Evolutionary conservation across 2,888 invertebrate species (phyloP).

Genomic region (Selenia dentaria): DNA sequence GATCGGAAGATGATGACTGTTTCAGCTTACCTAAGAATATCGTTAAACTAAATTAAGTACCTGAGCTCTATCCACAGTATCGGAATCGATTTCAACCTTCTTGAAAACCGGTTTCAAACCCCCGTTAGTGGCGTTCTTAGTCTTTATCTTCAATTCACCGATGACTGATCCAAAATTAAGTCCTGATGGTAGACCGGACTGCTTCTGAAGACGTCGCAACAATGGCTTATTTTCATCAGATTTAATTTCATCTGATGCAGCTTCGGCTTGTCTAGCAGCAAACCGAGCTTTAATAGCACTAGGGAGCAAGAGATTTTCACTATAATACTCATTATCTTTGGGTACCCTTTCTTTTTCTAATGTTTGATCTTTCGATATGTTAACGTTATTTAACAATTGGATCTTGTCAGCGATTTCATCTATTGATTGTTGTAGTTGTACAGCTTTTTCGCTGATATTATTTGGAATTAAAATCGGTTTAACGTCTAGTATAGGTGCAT

Average conservation of each 20-base stretch:
- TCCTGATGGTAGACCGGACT: constrained; percentile 62
- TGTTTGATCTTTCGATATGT: constrained; percentile 27
- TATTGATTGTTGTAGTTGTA: constrained; percentile 51
- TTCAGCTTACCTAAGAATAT: too few relatives aligned
- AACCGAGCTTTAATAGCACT: constrained; percentile 23
- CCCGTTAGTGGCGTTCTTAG: constrained; percentile 62
- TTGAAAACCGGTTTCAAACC: constrained; percentile 75
- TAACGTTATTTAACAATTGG: constrained; percentile 45
- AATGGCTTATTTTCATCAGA: constrained; percentile 50
- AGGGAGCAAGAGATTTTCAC: constrained; percentile 17
- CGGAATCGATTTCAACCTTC: constrained; percentile 67
- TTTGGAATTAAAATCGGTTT: constrained; percentile 38
- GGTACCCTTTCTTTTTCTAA: constrained; percentile 22
- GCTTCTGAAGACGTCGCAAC: constrained; percentile 64
- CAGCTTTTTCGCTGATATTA: constrained; percentile 49
- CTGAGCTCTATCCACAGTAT: constrained; percentile 58
- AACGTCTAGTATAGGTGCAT: constrained; percentile 35
- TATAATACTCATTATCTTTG: constrained; percentile 3
- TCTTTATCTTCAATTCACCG: constrained; percentile 74
- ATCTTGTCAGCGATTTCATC: constrained; percentile 58
- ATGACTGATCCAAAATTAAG: constrained; percentile 76
- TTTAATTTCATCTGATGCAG: constrained; percentile 20
- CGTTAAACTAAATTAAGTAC: too few relatives aligned
- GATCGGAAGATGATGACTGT: too few relatives aligned
- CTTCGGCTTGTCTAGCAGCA: constrained; percentile 20